Conservation (phyloP, 92 coral and sea anemone genomes). For the Bergia puertoricense region DNA sequence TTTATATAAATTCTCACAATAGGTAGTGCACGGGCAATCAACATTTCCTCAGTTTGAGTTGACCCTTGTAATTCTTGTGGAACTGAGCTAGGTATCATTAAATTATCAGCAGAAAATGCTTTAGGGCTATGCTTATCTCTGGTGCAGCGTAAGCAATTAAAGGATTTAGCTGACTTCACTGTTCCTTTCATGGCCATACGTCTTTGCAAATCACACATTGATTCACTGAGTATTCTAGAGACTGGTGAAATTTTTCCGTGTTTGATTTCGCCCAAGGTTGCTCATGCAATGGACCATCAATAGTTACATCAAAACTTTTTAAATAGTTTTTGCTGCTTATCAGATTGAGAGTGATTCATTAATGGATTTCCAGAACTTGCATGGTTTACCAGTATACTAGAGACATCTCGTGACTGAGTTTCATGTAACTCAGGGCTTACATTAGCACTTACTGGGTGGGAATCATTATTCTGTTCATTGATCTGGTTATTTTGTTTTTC, state of each 20-base stretch:
- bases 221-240: conserved; percentile 3
- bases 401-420: background rate
- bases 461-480: conserved; percentile 12
- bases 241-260: conserved; percentile 3
- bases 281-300: conserved; percentile 12
- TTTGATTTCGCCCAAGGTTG: conserved; percentile 6
- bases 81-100: conserved; percentile 49
- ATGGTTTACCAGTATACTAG: background rate
- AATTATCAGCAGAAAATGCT: conserved; percentile 44
- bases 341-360: background rate
- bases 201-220: background rate
- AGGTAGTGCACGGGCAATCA: conserved; percentile 52
- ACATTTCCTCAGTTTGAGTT: conserved; percentile 41
- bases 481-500: conserved; percentile 25
- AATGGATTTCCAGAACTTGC: background rate
- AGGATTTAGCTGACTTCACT: conserved; percentile 20
- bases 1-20: conserved; percentile 54
- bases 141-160: conserved; percentile 40
- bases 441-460: background rate
- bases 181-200: conserved; percentile 45
- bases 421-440: background rate
- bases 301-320: background rate
- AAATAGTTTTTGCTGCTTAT: background rate
- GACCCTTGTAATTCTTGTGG: conserved; percentile 48
- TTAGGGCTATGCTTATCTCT: conserved; percentile 52